phyloP scores from a whole-genome alignment of 2,888 invertebrate species.

The Molorchus minor region DNA sequence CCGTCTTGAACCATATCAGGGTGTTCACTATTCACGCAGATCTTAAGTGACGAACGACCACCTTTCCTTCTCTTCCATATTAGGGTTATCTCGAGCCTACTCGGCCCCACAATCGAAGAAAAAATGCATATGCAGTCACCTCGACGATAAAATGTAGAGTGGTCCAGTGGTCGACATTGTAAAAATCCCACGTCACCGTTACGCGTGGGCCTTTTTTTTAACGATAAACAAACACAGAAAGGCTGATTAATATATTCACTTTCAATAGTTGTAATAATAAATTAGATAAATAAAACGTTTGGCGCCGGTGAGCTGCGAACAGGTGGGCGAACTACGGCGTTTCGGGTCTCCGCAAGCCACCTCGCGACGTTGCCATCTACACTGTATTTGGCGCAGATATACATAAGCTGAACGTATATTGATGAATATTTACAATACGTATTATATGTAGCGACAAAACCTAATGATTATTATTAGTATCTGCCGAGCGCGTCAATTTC shows the following conservation, averaged over 20 bases:
- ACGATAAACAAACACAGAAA: constrained; percentile 30
- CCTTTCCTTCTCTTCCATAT: neutral
- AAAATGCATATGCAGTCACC: constrained; percentile 1
- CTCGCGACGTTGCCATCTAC: neutral
- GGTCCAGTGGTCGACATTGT: constrained; percentile 17
- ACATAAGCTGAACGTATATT: no score
- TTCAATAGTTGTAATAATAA: constrained; percentile 36
- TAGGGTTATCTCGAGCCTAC: neutral
- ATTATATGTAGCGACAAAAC: no score
- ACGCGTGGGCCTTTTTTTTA: constrained; percentile 36
- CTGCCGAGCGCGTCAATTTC: no score
- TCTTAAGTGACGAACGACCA: no score
- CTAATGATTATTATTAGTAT: no score
- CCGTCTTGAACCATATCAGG: no score
- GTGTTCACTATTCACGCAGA: no score
- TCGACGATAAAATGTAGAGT: constrained; percentile 6
- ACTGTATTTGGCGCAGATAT: neutral
- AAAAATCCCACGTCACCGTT: constrained; percentile 18
- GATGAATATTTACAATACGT: no score
- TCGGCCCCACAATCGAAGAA: neutral
- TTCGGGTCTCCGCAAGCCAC: constrained; percentile 25
- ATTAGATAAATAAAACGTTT: constrained; percentile 35
- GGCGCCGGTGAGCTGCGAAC: constrained; percentile 38
- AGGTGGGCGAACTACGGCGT: constrained; percentile 42
- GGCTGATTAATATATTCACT: constrained; percentile 41